Evolutionary conservation across 2,797 vertebrate genomes (phyloP).

Genomic region (Emydoidea blandingii): DNA sequence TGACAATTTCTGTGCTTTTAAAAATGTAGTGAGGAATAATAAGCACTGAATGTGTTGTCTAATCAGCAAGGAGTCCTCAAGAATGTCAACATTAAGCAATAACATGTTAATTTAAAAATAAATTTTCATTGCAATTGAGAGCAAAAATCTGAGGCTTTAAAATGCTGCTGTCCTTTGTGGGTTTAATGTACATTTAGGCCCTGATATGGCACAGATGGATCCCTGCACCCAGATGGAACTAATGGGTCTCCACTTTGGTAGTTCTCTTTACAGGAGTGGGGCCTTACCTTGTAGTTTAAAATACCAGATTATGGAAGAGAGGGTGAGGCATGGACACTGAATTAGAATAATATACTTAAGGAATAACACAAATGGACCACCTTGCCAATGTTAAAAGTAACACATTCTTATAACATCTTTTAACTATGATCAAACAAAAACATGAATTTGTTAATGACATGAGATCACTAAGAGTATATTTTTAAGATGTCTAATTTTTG

Average conservation of each 20-base stretch:
- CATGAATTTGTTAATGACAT: neutral
- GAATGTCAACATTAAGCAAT: neutral
- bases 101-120: conserved; percentile 1
- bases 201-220: neutral
- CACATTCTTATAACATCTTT: neutral
- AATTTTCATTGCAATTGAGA: neutral
- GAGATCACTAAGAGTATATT: neutral
- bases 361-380: neutral
- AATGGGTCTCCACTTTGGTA: neutral
- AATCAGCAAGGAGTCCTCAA: neutral
- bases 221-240: neutral
- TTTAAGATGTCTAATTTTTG: neutral
- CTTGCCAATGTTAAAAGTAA: neutral
- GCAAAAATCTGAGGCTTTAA: neutral
- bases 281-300: neutral
- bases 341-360: neutral
- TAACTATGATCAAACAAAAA: neutral
- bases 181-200: neutral
- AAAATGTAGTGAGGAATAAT: neutral
- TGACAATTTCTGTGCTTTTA: neutral
- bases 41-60: neutral
- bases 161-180: neutral
- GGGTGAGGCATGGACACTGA: neutral
- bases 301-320: neutral
- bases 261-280: neutral